Percentiles rank a stretch among this genome's conserved stretches.
These are phyloP conservation scores for Atrichornis clamosus DNA, from an alignment of 2,113 vertebrate species.

Conservation along the genomic window DNA sequence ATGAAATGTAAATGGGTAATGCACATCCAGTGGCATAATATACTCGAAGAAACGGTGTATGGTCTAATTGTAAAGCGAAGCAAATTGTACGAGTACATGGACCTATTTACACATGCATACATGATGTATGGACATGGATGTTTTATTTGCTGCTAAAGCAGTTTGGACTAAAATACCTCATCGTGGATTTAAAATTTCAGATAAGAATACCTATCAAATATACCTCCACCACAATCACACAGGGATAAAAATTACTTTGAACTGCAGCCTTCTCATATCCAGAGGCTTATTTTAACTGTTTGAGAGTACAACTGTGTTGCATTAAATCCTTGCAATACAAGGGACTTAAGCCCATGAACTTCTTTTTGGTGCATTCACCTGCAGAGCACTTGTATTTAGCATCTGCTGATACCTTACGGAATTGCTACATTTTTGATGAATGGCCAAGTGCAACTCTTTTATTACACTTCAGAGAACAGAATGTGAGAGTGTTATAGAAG, in stretches of 20 bases:
- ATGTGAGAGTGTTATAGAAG: conserved; percentile 22
- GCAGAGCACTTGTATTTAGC: not conserved
- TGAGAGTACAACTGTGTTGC: not conserved
- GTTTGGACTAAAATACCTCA: not conserved
- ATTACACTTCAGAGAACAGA: conserved; percentile 47
- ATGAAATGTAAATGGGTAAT: not conserved
- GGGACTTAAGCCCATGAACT: not conserved
- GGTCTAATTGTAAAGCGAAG: not conserved
- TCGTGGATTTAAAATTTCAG: not conserved
- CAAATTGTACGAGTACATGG: not conserved
- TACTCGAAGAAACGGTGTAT: not conserved
- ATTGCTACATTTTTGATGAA: conserved; percentile 42
- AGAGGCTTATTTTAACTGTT: not conserved
- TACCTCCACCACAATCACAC: not conserved
- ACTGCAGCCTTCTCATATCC: not conserved
- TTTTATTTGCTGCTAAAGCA: not conserved
- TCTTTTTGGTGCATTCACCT: not conserved
- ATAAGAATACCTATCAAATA: not conserved
- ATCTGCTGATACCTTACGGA: not conserved
- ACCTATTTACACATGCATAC: not conserved
- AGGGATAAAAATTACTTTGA: not conserved
- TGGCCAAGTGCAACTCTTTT: conserved; percentile 20
- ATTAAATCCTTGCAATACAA: not conserved
- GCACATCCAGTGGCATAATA: not conserved
- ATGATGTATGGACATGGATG: not conserved